Evolutionary conservation across 2,113 vertebrate species (phyloP), one percentile per base, ranked within the genome.

Genomic region (Tenrec ecaudatus): DNA sequence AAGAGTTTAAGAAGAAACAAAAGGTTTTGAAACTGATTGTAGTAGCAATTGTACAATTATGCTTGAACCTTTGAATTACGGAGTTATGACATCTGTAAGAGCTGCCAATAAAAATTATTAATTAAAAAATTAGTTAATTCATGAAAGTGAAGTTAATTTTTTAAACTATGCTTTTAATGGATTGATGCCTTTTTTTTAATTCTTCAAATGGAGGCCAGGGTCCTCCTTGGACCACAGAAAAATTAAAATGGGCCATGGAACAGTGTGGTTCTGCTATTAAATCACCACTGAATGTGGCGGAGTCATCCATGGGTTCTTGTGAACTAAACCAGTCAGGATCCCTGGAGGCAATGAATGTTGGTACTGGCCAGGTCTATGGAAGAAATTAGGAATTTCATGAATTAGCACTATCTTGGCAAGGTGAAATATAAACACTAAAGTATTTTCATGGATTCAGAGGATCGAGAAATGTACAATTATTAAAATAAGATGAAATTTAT

Each of bases 171-270:
- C 33, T 88, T 58, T 40, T 40, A 40, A n/a, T 47, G 82, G 23
- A 64, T 47, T 15, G 57, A 4, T 85, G 53, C 62, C 53, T 89
- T 86, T 90, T 84, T 27, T 6, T 73, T 93, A 92, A 88, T 87
- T 43, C 64, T 94, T 93, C 89, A 82, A 87, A 93, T 85, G 57
- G 57, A 93, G n/a, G 29, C 10, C 19, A 57, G n/a, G 23, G 3
- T 16, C n/a, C 62, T 86, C 66, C 68, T 57, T 38, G 31, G 87
- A 81, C 73, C 64, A 58, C 3, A 0, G 20, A 58, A 79, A 64
- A 71, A 27, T 36, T 75, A 22, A 86, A 82, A 20, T 31, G 16
- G 16, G 15, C 4, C 4, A 1, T 71, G 10, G 40, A 64, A 53
- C 40, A 68, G 57, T 62, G 22, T 22, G 15, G 6, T 79, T 86